phyloP scores from a whole-genome alignment of 2,888 invertebrate genomes.

The Dorcus hopei region DNA sequence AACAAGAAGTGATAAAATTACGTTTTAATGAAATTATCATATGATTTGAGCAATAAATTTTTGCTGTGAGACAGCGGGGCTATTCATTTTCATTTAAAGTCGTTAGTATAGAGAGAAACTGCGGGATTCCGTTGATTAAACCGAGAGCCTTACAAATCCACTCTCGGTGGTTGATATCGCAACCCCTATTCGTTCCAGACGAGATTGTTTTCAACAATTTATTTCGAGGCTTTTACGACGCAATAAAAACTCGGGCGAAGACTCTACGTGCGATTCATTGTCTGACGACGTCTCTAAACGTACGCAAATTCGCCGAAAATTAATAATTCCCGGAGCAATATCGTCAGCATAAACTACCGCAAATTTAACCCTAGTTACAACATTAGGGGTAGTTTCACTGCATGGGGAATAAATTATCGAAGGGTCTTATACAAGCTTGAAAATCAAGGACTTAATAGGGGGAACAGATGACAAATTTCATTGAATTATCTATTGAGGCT shows the following conservation, averaged over 20 bases:
- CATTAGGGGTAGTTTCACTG: slow-evolving; percentile 24
- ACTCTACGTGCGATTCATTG: neutral
- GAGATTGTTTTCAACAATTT: neutral
- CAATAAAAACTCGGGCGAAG: neutral
- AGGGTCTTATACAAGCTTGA: slow-evolving; percentile 24
- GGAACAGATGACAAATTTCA: slow-evolving; percentile 33
- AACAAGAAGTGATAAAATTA: too few species aligned
- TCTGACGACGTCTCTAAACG: neutral
- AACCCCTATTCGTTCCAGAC: neutral
- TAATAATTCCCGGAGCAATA: neutral
- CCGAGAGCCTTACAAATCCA: neutral
- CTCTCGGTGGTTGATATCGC: neutral
- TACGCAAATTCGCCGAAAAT: neutral
- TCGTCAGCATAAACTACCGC: slow-evolving; percentile 14
- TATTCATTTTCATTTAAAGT: slow-evolving; percentile 15
- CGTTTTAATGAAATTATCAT: slow-evolving; percentile 12
- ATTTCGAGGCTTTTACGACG: neutral
- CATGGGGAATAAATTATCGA: slow-evolving; percentile 28
- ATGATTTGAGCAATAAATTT: neutral
- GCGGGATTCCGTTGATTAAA: slow-evolving; percentile 17
- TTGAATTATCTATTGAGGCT: slow-evolving; percentile 30
- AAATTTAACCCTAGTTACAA: slow-evolving; percentile 23
- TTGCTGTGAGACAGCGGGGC: slow-evolving; percentile 2
- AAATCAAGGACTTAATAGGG: slow-evolving; percentile 28
- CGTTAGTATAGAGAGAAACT: slow-evolving; percentile 13